phyloP scores from a whole-genome alignment of 2,113 vertebrate genomes.

The Megaleporinus macrocephalus region DNA sequence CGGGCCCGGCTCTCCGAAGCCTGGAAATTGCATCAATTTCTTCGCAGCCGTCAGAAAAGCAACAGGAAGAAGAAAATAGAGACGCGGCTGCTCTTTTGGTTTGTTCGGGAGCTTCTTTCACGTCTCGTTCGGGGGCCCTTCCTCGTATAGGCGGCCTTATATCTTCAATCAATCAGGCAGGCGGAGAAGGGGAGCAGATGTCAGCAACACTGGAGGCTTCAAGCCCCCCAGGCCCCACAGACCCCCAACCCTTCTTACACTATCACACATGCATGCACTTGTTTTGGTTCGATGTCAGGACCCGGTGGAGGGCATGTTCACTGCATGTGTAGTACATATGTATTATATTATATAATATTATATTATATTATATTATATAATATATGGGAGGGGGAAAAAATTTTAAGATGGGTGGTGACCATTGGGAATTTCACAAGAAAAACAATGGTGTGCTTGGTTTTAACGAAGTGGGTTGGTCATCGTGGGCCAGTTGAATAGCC shows the following conservation, averaged over 20 bases:
- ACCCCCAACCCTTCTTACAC: background rate
- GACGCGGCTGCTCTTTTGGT: conserved; percentile 52
- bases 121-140: conserved; percentile 41
- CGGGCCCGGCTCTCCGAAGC: conserved; percentile 63
- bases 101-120: conserved; percentile 51
- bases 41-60: conserved; percentile 48
- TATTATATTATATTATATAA: no score
- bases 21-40: conserved; percentile 61
- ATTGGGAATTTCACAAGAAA: no score
- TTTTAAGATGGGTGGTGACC: no score
- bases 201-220: conserved; percentile 71
- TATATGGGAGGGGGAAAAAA: no score
- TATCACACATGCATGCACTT: conserved; percentile 14
- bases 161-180: conserved; percentile 66
- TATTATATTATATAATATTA: no score
- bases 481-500: no score
- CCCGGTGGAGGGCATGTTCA: no score
- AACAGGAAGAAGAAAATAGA: conserved; percentile 21
- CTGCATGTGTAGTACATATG: no score
- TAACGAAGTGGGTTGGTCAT: no score
- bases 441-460: no score
- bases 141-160: conserved; percentile 69
- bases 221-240: conserved; percentile 47
- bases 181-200: conserved; percentile 84
- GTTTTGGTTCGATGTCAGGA: background rate